phyloP scores from a whole-genome alignment of 2,113 vertebrate genomes.

The Psettodes erumei region DNA sequence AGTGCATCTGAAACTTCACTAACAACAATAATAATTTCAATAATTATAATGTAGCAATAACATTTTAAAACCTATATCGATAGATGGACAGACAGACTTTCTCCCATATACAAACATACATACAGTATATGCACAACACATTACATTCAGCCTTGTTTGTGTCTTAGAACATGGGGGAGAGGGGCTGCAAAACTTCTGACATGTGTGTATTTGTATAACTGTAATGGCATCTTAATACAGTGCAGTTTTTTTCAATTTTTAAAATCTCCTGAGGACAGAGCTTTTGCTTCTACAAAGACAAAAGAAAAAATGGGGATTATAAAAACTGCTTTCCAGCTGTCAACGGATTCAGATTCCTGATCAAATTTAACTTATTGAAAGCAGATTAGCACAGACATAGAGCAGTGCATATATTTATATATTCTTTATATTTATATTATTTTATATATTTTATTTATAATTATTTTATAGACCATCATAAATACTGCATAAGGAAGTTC shows the following conservation, averaged over 20 bases:
- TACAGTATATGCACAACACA: slow-evolving; percentile 62
- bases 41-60: slow-evolving; percentile 37
- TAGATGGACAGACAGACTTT: slow-evolving; percentile 26
- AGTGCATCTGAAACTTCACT: slow-evolving; percentile 67
- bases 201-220: slow-evolving; percentile 4
- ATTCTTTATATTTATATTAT: too few relatives aligned
- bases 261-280: slow-evolving; percentile 28
- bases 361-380: slow-evolving; percentile 39
- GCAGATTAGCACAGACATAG: slow-evolving; percentile 24
- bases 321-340: background rate
- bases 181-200: slow-evolving; percentile 3
- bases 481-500: slow-evolving; percentile 19
- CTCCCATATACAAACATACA: slow-evolving; percentile 47
- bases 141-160: slow-evolving; percentile 67
- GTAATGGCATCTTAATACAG: too few relatives aligned
- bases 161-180: slow-evolving; percentile 38
- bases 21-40: slow-evolving; percentile 60
- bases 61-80: slow-evolving; percentile 35
- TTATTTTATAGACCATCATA: slow-evolving; percentile 9
- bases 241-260: background rate
- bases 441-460: too few relatives aligned
- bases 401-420: slow-evolving; percentile 20
- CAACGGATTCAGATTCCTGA: slow-evolving; percentile 12
- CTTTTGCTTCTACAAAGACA: slow-evolving; percentile 22
- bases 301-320: background rate